Percentiles rank a stretch among this genome's conserved stretches.
These are phyloP conservation scores for Labeo calbasu DNA, from an alignment of 2,797 vertebrate species.

Conservation along the genomic window DNA sequence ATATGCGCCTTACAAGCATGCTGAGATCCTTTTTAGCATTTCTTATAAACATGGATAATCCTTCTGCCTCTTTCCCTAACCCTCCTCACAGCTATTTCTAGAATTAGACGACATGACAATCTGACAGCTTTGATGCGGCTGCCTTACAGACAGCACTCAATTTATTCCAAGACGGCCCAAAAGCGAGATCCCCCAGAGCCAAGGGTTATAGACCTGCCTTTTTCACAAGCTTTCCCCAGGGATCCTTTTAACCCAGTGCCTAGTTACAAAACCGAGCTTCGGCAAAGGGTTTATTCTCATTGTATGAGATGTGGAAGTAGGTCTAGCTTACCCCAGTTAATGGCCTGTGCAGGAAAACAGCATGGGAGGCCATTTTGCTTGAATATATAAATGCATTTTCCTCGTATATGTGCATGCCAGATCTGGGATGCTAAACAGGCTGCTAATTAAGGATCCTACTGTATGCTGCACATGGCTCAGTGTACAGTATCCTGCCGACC, in stretches of 20 bases:
- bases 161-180: not conserved
- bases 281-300: not conserved
- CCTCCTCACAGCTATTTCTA: constrained; percentile 10
- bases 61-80: not conserved
- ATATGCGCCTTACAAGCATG: not conserved
- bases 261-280: not conserved
- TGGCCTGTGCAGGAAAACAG: constrained; percentile 17
- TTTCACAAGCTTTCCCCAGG: not conserved
- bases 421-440: not conserved
- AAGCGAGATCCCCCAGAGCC: constrained; percentile 10
- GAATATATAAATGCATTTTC: not conserved
- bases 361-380: not conserved
- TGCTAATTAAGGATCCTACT: not conserved
- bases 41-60: constrained; percentile 2
- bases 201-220: not conserved
- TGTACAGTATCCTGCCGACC: constrained; percentile 3
- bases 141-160: not conserved
- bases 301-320: not conserved
- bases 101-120: constrained; percentile 19
- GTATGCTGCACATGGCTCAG: not conserved
- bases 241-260: constrained; percentile 10
- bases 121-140: not conserved
- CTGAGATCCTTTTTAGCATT: not conserved
- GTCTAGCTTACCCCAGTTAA: not conserved
- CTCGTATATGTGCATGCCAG: not conserved